Percentiles rank a stretch among this genome's conserved stretches.
These are phyloP conservation scores for Apostichopus parvimensis DNA, from an alignment of 35 echinoderm and acorn worm species.

Conservation along the genomic window DNA sequence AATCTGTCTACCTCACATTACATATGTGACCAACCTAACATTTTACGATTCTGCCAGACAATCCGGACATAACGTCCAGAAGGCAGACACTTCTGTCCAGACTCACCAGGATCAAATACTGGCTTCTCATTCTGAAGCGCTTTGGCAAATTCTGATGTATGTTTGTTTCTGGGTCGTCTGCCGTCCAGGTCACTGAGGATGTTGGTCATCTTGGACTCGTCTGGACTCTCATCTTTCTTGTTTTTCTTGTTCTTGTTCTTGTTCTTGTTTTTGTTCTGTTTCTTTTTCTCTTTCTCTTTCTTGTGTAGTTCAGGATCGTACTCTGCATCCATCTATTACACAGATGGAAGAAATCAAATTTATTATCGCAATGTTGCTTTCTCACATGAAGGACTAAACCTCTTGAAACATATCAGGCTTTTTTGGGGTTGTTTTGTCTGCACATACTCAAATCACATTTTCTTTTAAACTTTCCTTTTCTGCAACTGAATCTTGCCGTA, in stretches of 20 bases:
- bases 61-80: background rate
- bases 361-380: background rate
- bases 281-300: conserved; percentile 65
- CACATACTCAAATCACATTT: no score
- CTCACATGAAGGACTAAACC: background rate
- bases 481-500: no score
- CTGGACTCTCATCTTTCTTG: conserved; percentile 6
- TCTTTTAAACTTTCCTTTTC: no score
- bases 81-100: background rate
- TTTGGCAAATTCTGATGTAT: conserved; percentile 77
- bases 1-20: no score
- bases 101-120: conserved; percentile 85
- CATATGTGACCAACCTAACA: no score
- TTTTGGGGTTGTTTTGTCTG: no score
- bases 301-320: conserved; percentile 68
- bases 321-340: conserved; percentile 95
- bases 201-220: background rate
- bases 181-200: conserved; percentile 35
- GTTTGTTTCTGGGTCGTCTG: conserved; percentile 58
- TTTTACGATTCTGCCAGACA: no score
- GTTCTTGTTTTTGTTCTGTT: conserved; percentile 34
- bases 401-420: no score
- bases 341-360: background rate
- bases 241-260: background rate
- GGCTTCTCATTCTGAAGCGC: conserved; percentile 76